A percentile compares a stretch with the other conserved stretches of the same genome.
phyloP scores from a whole-genome alignment of 2,888 invertebrate genomes.

The Scaptomyza polygonia region DNA sequence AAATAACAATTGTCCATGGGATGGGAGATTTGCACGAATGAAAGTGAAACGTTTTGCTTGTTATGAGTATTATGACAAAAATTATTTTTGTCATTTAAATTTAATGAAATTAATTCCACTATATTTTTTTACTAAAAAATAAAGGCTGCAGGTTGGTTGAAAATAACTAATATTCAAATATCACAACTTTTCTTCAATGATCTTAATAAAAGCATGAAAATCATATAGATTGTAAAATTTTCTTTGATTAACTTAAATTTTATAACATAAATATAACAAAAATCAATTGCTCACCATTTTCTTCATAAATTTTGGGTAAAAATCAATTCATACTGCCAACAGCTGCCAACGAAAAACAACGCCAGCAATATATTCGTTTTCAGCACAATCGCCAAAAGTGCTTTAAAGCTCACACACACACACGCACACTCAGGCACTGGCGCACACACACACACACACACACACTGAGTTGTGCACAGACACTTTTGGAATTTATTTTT shows the following conservation, averaged over 20 bases:
- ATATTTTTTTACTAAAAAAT: slow-evolving; percentile 21
- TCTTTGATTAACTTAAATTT: slow-evolving; percentile 39
- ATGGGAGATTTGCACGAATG: slow-evolving; percentile 64
- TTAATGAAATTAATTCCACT: slow-evolving; percentile 34
- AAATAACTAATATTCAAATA: neutral
- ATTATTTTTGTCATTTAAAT: slow-evolving; percentile 46
- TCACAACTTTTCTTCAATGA: no score
- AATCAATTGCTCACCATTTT: slow-evolving; percentile 72
- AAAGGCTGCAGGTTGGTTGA: neutral
- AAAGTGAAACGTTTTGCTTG: slow-evolving; percentile 64
- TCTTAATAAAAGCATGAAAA: no score
- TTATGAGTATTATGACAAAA: slow-evolving; percentile 9
- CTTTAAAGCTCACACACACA: no score
- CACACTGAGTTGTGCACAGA: slow-evolving; percentile 46
- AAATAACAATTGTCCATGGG: slow-evolving; percentile 49
- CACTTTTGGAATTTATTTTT: slow-evolving; percentile 45
- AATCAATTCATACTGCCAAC: slow-evolving; percentile 80
- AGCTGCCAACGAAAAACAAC: slow-evolving; percentile 74
- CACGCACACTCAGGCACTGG: slow-evolving; percentile 30
- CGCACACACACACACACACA: slow-evolving; percentile 43
- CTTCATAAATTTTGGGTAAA: slow-evolving; percentile 65
- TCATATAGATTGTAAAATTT: slow-evolving; percentile 5
- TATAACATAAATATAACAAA: slow-evolving; percentile 23
- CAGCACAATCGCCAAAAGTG: no score
- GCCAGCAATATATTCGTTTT: slow-evolving; percentile 60